Conservation (phyloP, 2,797 vertebrate species). For the Eurystomus glaucurus region DNA sequence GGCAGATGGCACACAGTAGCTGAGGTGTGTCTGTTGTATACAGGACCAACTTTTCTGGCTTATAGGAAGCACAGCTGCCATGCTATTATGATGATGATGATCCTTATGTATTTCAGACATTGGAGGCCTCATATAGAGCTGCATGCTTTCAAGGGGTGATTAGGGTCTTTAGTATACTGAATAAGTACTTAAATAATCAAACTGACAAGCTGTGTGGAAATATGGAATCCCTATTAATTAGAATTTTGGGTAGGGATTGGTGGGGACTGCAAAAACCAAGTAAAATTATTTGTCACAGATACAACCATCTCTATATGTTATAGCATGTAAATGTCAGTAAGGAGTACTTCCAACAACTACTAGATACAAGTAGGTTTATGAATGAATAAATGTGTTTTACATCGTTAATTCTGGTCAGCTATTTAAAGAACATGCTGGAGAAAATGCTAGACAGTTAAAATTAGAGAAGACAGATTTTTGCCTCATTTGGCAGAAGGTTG, state of each 20-base stretch:
- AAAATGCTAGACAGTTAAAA: background rate
- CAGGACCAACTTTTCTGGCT: slow-evolving; percentile 79
- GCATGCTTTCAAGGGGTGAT: slow-evolving; percentile 75
- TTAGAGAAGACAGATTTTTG: background rate
- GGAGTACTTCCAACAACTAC: background rate
- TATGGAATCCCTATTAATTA: slow-evolving; percentile 79
- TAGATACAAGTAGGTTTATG: background rate
- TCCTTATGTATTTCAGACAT: slow-evolving; percentile 72
- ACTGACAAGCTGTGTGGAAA: slow-evolving; percentile 80
- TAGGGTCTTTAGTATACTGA: slow-evolving; percentile 75
- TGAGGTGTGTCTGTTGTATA: slow-evolving; percentile 78
- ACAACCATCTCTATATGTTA: background rate
- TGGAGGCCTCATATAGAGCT: slow-evolving; percentile 68
- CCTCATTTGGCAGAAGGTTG: background rate
- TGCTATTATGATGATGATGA: slow-evolving; percentile 66
- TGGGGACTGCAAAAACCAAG: background rate
- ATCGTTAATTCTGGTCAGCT: background rate
- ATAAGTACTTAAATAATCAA: slow-evolving; percentile 81
- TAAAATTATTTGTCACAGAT: slow-evolving; percentile 9
- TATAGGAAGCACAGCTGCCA: slow-evolving; percentile 79
- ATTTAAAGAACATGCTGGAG: background rate
- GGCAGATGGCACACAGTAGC: slow-evolving; percentile 84
- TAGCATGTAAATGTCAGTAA: background rate
- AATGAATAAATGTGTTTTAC: background rate
- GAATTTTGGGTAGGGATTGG: slow-evolving; percentile 68